A percentile compares a stretch with the other conserved stretches of the same genome.
Conservation (phyloP, 2,888 invertebrate species). For the Gerosis bhagava region DNA sequence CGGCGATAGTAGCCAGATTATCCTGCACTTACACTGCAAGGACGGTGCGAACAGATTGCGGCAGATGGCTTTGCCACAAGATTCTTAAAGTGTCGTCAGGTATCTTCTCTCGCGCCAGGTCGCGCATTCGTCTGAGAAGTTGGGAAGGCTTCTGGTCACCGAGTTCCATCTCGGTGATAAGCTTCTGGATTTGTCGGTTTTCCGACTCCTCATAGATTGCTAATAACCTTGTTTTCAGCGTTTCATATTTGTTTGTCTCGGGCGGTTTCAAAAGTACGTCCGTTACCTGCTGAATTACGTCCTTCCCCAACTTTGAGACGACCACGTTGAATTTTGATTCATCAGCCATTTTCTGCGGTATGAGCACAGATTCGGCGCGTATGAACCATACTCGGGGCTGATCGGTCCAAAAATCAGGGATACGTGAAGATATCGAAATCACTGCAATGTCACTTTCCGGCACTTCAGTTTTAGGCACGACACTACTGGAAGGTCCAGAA, state of each 20-base stretch:
- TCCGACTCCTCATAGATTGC: constrained; percentile 23
- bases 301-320: constrained; percentile 23
- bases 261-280: constrained; percentile 23
- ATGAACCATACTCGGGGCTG: constrained; percentile 29
- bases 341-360: constrained; percentile 24
- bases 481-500: no score
- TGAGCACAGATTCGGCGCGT: constrained; percentile 22
- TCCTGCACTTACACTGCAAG: neutral
- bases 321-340: constrained; percentile 25
- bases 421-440: neutral
- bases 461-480: no score
- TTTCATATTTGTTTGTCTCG: constrained; percentile 3
- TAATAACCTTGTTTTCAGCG: constrained; percentile 9
- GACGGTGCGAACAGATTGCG: neutral
- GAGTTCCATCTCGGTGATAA: constrained; percentile 11
- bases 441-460: neutral
- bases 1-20: neutral
- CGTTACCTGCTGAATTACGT: constrained; percentile 23
- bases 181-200: constrained; percentile 20
- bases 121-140: constrained; percentile 2
- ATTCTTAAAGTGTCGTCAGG: constrained; percentile 1
- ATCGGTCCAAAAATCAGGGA: constrained; percentile 25
- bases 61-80: constrained; percentile 5
- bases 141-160: constrained; percentile 12
- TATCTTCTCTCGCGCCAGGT: neutral